Base-by-base conservation (phyloP, 1,140 invertebrate genomes). In the Potamilus streckersoni region DNA sequence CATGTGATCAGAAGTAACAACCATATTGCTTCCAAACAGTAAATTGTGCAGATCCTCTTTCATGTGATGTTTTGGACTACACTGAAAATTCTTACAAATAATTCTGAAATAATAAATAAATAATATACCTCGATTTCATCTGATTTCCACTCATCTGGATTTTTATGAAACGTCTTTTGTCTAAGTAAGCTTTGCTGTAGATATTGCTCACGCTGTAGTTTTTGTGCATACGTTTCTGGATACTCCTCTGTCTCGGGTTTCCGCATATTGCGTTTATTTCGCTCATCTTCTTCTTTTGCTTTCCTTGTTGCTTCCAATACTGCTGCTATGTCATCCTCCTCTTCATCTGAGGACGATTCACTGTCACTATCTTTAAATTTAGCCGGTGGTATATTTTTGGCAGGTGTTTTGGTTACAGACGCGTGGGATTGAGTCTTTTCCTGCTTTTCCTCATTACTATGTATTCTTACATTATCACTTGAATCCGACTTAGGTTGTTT, bases 101-200 rank as follows among this genome's bases (percentile, higher is more conserved):
- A 23, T 13, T 62, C 19, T 23, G 19, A 23, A 62, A 23, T 19
- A 62, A 62, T 62, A 23, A n/a, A 14, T 62, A 49, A 8, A 15
- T 38, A 61, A 71, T 65, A 59, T 27, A 76, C 74, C 68, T 76
- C 74, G 11, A 49, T 49, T 49, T 49, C 38, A 31, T 76, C 61
- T 12, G 67, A 27, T 61, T 76, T 65, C 74, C 74, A 76, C 55
- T 76, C 74, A 57, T 76, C 62, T 12, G 74, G 74, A 71, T 76
- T 76, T 65, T 69, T 76, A 56, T 76, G 71, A 27, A 76, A 71
- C 19, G 74, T 76, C 63, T 76, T 76, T 31, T 76, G 74, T 65
- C 74, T n/a, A 23, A 71, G 14, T 11, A 76, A 64, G 6, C 61
- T 65, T 57, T 65, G 68, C 17, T 63, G 74, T 19, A 71, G 11